Evolutionary conservation across 1,140 invertebrate genomes (phyloP).

Genomic region (Scaptomyza graminum): DNA sequence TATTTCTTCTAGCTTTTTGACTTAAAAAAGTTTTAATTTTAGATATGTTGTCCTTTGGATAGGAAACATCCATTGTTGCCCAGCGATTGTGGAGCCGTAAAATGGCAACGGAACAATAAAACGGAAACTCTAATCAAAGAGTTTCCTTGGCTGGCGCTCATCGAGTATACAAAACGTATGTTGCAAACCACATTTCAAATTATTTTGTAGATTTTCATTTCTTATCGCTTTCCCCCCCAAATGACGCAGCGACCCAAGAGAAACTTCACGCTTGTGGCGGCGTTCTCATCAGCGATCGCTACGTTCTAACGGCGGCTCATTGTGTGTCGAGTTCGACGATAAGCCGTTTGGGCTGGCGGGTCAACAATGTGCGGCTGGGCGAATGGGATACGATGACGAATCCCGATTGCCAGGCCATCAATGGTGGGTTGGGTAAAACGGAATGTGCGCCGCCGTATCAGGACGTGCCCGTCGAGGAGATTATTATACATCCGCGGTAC

Average conservation of each 20-base stretch:
- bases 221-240: slow-evolving; percentile 2
- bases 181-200: neutral
- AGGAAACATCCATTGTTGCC: slow-evolving; percentile 54
- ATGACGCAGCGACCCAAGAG: slow-evolving; percentile 45
- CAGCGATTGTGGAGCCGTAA: slow-evolving; percentile 70
- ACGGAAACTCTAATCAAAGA: slow-evolving; percentile 86
- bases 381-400: slow-evolving; percentile 79
- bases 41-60: slow-evolving; percentile 59
- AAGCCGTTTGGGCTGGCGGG: slow-evolving; percentile 84
- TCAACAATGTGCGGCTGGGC: slow-evolving; percentile 75
- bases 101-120: slow-evolving; percentile 85
- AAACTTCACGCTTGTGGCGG: slow-evolving; percentile 85
- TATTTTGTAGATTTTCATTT: neutral
- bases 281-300: slow-evolving; percentile 85
- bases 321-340: slow-evolving; percentile 84
- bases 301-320: slow-evolving; percentile 86
- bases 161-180: slow-evolving; percentile 81
- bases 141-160: slow-evolving; percentile 88
- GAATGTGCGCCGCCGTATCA: slow-evolving; percentile 85
- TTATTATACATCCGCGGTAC: slow-evolving; percentile 88
- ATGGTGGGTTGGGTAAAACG: slow-evolving; percentile 6
- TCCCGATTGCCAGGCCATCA: slow-evolving; percentile 66
- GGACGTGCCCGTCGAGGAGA: slow-evolving; percentile 86
- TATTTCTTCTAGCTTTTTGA: neutral
- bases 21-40: neutral